Percentiles rank a stretch among this genome's conserved stretches.
phyloP scores from a whole-genome alignment of 1,140 invertebrate species.

The Medauroidea extradentata region DNA sequence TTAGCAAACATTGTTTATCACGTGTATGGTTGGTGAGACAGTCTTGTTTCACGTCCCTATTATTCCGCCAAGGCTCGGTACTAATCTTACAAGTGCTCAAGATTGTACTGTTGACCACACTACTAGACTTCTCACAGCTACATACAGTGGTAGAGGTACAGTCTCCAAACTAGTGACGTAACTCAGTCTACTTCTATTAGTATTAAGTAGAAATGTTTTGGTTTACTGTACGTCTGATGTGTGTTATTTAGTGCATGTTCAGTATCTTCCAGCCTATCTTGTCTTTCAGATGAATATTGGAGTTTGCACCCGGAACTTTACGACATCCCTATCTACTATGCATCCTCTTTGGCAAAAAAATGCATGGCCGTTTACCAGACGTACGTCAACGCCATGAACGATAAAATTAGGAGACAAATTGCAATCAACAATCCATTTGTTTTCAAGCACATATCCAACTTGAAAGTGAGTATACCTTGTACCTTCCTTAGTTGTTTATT shows the following conservation, averaged over 20 bases:
- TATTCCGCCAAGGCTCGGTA: too few species aligned
- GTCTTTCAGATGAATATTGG: constrained; percentile 91
- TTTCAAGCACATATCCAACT: constrained; percentile 97
- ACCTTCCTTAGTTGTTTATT: too few species aligned
- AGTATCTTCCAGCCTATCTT: not conserved
- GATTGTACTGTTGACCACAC: too few species aligned
- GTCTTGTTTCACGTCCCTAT: too few species aligned
- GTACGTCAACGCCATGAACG: constrained; percentile 99
- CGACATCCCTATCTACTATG: constrained; percentile 99
- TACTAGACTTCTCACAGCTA: too few species aligned
- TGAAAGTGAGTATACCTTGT: constrained; percentile 85
- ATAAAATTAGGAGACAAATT: constrained; percentile 92
- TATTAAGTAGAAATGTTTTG: not conserved
- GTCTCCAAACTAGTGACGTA: not conserved
- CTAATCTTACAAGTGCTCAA: too few species aligned
- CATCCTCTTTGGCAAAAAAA: constrained; percentile 97
- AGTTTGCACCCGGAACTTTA: constrained; percentile 95
- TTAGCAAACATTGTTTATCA: too few species aligned
- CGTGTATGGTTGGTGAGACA: too few species aligned
- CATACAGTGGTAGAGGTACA: not conserved
- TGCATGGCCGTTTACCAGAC: constrained; percentile 99
- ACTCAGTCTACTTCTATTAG: not conserved
- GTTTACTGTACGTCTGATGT: too few species aligned
- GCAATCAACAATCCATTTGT: constrained; percentile 99
- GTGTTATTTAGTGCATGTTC: too few species aligned